These are phyloP conservation scores for Tamandua tetradactyla DNA, from an alignment of 2,797 vertebrate genomes.

Conservation along the genomic window DNA sequence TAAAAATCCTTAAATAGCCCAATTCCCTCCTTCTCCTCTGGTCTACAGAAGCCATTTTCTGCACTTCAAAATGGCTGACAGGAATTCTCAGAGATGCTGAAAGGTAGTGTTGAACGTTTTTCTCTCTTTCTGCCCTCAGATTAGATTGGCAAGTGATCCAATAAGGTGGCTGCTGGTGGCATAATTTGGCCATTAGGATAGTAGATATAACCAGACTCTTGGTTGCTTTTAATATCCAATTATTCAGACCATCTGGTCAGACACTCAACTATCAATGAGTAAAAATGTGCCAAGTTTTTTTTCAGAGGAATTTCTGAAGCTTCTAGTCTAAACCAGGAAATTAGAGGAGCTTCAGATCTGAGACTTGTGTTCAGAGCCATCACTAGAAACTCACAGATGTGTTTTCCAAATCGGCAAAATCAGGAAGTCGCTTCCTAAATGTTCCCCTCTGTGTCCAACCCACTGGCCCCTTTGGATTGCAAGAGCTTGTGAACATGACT, in stretches of 20 bases:
- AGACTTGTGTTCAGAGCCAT: neutral
- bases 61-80: neutral
- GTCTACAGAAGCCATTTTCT: neutral
- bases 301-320: no score
- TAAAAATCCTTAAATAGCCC: neutral
- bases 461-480: neutral
- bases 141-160: neutral
- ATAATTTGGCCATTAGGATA: neutral
- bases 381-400: neutral
- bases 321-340: neutral
- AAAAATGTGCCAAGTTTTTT: neutral
- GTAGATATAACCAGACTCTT: neutral
- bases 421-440: neutral
- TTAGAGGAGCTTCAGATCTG: neutral
- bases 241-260: neutral
- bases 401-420: conserved; percentile 10
- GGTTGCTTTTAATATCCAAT: neutral
- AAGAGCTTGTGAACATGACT: neutral
- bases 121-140: neutral
- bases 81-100: conserved; percentile 30
- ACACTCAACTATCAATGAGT: neutral
- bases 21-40: neutral
- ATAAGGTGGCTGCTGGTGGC: neutral
- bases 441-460: neutral
- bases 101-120: neutral